Evolutionary conservation across 2,113 vertebrate genomes (phyloP).

Genomic region (Dromaius novaehollandiae): DNA sequence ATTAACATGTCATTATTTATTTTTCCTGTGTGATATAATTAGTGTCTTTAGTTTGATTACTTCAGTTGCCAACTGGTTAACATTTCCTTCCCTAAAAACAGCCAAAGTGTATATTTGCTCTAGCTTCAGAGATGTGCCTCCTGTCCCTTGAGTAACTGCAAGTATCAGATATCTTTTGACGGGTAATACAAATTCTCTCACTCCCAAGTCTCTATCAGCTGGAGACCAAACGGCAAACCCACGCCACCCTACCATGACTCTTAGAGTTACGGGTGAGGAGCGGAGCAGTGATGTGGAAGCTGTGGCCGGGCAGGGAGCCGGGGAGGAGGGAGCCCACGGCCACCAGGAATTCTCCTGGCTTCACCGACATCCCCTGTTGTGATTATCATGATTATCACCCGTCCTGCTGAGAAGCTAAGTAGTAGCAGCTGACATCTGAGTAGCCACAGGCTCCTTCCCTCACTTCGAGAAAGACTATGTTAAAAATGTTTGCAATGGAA

Average conservation of each 20-base stretch:
- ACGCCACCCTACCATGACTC: accelerated
- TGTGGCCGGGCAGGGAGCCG: background rate
- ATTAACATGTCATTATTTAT: background rate
- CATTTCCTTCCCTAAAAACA: background rate
- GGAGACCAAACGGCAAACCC: background rate
- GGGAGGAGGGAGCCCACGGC: accelerated
- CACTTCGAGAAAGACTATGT: background rate
- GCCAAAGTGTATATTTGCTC: background rate
- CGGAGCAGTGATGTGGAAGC: background rate
- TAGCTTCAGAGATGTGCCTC: background rate
- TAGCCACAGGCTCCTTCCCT: background rate
- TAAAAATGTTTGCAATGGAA: background rate
- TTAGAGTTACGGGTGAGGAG: accelerated
- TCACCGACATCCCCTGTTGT: background rate
- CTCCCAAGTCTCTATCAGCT: background rate
- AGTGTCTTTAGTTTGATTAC: background rate
- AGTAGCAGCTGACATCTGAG: background rate
- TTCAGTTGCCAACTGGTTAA: background rate
- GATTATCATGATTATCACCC: background rate
- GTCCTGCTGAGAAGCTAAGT: background rate
- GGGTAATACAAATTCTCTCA: background rate
- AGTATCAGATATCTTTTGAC: background rate
- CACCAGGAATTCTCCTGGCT: background rate
- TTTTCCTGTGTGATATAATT: background rate
- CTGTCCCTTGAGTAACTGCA: background rate